A percentile compares a stretch with the other conserved stretches of the same genome.
phyloP scores from a whole-genome alignment of 2,113 vertebrate genomes.

The Oreotrochilus melanogaster region DNA sequence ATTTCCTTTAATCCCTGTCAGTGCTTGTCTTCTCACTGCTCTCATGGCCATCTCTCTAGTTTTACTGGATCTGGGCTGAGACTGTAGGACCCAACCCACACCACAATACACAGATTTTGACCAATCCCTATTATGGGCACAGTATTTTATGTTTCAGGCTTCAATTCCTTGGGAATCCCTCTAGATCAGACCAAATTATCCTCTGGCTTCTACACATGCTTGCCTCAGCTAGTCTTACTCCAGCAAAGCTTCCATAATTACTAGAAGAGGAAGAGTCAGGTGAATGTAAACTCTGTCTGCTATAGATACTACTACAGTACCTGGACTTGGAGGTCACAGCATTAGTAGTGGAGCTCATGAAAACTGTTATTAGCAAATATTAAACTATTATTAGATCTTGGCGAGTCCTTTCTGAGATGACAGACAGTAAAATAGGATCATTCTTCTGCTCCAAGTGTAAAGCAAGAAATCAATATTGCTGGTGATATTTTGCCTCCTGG shows the following conservation, averaged over 20 bases:
- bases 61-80: not conserved
- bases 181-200: not conserved
- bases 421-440: not conserved
- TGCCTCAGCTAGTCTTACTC: not conserved
- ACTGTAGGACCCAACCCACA: not conserved
- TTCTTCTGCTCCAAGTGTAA: not conserved
- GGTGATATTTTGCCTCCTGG: not conserved
- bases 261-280: not conserved
- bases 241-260: not conserved
- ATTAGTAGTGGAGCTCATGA: not conserved
- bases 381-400: not conserved
- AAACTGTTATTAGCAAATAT: not conserved
- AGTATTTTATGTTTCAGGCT: not conserved
- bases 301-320: not conserved
- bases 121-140: not conserved
- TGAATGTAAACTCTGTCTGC: not conserved
- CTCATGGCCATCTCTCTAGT: not conserved
- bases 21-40: not conserved
- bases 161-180: not conserved
- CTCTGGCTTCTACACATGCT: not conserved
- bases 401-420: not conserved
- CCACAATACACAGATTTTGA: not conserved
- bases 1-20: not conserved
- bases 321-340: not conserved
- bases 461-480: not conserved